These are phyloP conservation scores for Thereva nobilitata DNA, from an alignment of 2,888 invertebrate species.

Conservation along the genomic window DNA sequence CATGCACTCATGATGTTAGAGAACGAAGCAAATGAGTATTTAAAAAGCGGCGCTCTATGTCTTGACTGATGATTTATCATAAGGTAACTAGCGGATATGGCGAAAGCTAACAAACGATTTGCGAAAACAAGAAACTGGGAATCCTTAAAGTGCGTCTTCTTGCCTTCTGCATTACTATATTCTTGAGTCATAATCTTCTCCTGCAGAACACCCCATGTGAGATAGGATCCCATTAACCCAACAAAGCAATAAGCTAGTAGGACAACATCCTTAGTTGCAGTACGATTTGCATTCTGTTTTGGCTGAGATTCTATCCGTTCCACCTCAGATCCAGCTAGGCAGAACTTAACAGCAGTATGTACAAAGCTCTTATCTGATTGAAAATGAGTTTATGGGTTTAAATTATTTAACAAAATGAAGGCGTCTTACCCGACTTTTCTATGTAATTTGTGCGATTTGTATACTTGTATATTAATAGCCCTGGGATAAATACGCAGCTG, in stretches of 20 bases:
- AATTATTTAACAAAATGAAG: background rate
- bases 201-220: constrained; percentile 95
- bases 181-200: constrained; percentile 96
- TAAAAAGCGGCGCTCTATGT: constrained; percentile 86
- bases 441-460: constrained; percentile 76
- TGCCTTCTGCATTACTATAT: constrained; percentile 69
- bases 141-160: constrained; percentile 75
- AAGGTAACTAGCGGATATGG: constrained; percentile 70
- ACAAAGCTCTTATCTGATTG: constrained; percentile 49
- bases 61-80: constrained; percentile 65
- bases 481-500: constrained; percentile 84
- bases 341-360: constrained; percentile 52
- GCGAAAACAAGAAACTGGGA: constrained; percentile 97
- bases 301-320: constrained; percentile 60
- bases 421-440: constrained; percentile 71
- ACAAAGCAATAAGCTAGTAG: constrained; percentile 77
- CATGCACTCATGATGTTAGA: constrained; percentile 98
- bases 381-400: constrained; percentile 2
- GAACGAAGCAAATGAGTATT: constrained; percentile 93
- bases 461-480: constrained; percentile 80
- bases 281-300: constrained; percentile 57
- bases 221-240: constrained; percentile 87
- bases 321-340: constrained; percentile 57
- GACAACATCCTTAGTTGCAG: constrained; percentile 64
- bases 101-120: constrained; percentile 86